Base-by-base conservation (phyloP, 2,797 vertebrate species). In the Coregonus suidteri region DNA sequence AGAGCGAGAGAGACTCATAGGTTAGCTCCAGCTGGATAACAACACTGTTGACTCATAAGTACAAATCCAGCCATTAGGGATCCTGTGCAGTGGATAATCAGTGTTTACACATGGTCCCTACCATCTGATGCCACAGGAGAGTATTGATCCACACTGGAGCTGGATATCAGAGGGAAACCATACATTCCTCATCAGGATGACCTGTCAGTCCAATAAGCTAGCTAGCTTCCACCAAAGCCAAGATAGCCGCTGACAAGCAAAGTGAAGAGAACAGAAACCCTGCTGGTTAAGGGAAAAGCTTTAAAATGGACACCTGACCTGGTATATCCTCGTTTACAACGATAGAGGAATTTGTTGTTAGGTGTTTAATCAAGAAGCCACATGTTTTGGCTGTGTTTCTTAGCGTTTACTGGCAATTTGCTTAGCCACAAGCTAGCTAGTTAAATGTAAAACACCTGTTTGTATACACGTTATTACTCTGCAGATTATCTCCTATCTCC, bases 41-140 rank as follows among this genome's bases (percentile, higher is more conserved):
- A 85, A 81, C 75, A 76, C 84, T 86, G 89, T 90, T 87, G 86
- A 91, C 85, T 88, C 89, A 86, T 88, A 89, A 90, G 87, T 85
- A 90, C 86, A 90, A 91, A 90, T 91, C 87, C 85, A 90, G 87
- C 86, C 83, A 91, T 91, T 90, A 90, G 82, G 82, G 81, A 85
- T 82, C 74, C 85, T 80, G 80, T 88, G 84, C 83, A 79, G 85
- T 80, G 83, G 79, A 77, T 92, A 91, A 92, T 89, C 86, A 92
- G 91, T 86, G 85, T 69, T 79, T 82, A 84, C 75, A 85, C 25
- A 13, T 31, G 25, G 14, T 6, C 64, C 77, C 82, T 73, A 83
- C 88, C 88, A 91, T 88, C 89, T 93, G 90, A 88, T 93, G 89
- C 90, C 88, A 69, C 82, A 83, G 79, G 86, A 91, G 84, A 84